These are phyloP conservation scores for Caenorhabditis plicata DNA, from an alignment of 2,888 invertebrate species.

Conservation along the genomic window DNA sequence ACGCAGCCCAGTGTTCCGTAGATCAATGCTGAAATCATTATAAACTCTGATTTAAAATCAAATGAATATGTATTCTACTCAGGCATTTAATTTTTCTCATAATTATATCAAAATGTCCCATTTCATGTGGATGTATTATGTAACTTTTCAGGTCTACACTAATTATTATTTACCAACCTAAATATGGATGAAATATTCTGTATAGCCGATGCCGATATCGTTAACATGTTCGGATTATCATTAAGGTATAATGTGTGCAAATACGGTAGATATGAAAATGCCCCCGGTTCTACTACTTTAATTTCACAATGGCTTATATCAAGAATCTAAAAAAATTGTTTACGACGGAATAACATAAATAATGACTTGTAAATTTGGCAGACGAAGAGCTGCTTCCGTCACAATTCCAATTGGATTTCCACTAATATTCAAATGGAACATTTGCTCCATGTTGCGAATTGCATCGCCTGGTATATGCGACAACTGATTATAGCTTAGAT, in stretches of 20 bases:
- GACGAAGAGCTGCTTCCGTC: conserved; percentile 12
- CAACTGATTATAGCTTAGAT: conserved; percentile 23
- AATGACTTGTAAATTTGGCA: conserved; percentile 29
- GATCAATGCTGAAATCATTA: conserved; percentile 8
- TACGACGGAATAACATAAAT: not conserved
- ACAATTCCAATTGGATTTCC: conserved; percentile 20
- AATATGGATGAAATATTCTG: conserved; percentile 21
- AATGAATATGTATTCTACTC: too few relatives aligned
- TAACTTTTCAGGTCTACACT: too few relatives aligned
- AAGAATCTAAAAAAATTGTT: conserved; percentile 10
- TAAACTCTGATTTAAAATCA: not conserved
- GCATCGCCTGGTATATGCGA: conserved; percentile 21
- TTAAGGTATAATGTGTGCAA: conserved; percentile 31
- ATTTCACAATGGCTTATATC: conserved; percentile 19
- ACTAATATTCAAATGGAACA: conserved; percentile 26
- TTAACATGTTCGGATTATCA: conserved; percentile 18
- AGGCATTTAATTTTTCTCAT: too few relatives aligned
- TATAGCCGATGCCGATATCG: conserved; percentile 26
- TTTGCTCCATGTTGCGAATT: conserved; percentile 22
- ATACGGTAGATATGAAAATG: conserved; percentile 19
- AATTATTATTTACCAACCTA: conserved; percentile 6
- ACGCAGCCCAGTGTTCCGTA: conserved; percentile 12
- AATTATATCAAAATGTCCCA: too few relatives aligned
- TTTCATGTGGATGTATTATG: too few relatives aligned
- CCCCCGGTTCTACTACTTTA: conserved; percentile 30